A percentile compares a stretch with the other conserved stretches of the same genome.
Conservation (phyloP, 1,140 invertebrate genomes). For the Druon quercuslanigerum region DNA sequence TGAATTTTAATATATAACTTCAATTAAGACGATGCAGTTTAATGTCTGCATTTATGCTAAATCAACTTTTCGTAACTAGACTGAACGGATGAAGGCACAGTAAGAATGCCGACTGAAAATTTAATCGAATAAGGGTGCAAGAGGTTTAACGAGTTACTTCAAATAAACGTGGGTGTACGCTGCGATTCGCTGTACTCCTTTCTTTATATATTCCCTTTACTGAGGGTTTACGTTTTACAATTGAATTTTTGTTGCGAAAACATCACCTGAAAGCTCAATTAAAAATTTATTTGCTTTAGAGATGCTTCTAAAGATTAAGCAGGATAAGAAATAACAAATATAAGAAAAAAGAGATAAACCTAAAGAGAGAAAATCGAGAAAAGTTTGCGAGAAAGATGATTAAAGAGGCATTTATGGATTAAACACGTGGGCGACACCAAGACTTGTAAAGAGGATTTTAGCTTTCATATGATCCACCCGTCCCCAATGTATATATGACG, state of each 20-base stretch:
- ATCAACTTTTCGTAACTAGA: not conserved
- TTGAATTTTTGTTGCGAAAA: not conserved
- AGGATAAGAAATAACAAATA: not conserved
- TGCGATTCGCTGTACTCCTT: not conserved
- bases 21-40: not conserved
- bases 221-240: not conserved
- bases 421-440: not conserved
- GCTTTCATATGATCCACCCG: not conserved
- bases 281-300: not conserved
- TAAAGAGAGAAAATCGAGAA: not conserved
- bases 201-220: not conserved
- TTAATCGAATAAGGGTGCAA: conserved; percentile 9
- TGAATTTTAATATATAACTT: not conserved
- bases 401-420: not conserved
- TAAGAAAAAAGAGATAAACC: not conserved
- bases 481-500: no score
- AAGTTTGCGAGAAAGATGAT: not conserved
- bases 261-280: not conserved
- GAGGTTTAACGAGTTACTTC: conserved; percentile 21
- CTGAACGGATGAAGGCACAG: not conserved
- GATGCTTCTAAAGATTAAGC: not conserved
- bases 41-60: not conserved
- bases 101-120: not conserved
- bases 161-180: conserved; percentile 2
- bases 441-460: not conserved